A percentile compares a stretch with the other conserved stretches of the same genome.
Evolutionary conservation across 2,797 vertebrate genomes (phyloP).

Genomic region (Craterocephalus amniculus): DNA sequence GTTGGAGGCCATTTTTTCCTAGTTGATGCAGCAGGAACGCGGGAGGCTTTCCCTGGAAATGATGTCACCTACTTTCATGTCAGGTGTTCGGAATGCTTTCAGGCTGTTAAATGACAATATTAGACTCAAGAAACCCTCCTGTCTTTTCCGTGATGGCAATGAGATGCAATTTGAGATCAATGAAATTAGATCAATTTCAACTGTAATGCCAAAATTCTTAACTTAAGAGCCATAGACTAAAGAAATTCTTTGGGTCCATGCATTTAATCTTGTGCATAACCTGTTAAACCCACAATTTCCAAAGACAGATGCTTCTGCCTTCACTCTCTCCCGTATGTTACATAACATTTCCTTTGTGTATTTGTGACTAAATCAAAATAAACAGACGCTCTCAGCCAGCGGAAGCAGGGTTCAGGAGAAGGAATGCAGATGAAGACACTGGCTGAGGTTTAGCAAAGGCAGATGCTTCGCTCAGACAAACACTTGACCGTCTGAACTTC

Average conservation of each 20-base stretch:
- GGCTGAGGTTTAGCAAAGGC: constrained; percentile 34
- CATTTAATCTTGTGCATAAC: neutral
- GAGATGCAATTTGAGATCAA: too few species aligned
- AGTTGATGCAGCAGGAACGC: too few species aligned
- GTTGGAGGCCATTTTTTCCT: too few species aligned
- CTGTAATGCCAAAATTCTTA: neutral
- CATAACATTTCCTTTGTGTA: constrained; percentile 53
- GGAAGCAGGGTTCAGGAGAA: constrained; percentile 51
- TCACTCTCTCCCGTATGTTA: constrained; percentile 34
- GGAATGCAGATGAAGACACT: constrained; percentile 57
- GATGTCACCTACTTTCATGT: too few species aligned
- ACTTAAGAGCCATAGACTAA: neutral
- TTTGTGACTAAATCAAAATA: constrained; percentile 55
- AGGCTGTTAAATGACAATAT: neutral
- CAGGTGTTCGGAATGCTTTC: too few species aligned
- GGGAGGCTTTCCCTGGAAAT: too few species aligned
- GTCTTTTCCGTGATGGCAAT: neutral
- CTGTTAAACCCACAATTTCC: neutral
- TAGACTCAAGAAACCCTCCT: neutral
- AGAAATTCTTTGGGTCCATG: too few species aligned
- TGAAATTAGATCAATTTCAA: too few species aligned
- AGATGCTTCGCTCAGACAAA: constrained; percentile 53
- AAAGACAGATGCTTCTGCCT: constrained; percentile 29
- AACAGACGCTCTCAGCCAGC: constrained; percentile 49
- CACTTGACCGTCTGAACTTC: constrained; percentile 55